Conservation (phyloP, 1,140 invertebrate species). For the Anoplophora glabripennis region DNA sequence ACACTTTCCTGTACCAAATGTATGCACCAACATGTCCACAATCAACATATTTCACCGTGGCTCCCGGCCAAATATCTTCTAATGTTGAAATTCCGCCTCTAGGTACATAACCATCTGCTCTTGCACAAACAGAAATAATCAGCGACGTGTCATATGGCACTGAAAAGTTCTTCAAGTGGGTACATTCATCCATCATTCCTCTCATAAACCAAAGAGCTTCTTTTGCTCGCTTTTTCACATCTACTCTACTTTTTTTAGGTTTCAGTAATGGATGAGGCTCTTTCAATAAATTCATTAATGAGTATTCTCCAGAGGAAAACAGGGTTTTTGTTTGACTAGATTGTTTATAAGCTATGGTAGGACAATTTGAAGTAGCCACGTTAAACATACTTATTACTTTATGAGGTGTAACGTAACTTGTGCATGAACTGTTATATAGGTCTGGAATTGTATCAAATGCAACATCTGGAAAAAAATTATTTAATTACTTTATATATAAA, state of each 20-base stretch:
- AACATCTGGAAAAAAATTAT: neutral
- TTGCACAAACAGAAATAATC: conserved; percentile 80
- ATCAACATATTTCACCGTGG: conserved; percentile 81
- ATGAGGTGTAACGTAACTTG: conserved; percentile 33
- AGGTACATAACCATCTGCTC: conserved; percentile 91
- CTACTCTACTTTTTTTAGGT: neutral
- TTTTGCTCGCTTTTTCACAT: conserved; percentile 40
- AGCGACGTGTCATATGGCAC: conserved; percentile 79
- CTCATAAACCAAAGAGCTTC: conserved; percentile 93
- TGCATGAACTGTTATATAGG: conserved; percentile 11
- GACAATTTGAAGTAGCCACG: conserved; percentile 23
- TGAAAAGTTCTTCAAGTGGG: conserved; percentile 91
- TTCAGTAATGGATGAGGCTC: neutral
- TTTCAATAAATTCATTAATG: conserved; percentile 12
- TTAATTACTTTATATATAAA: neutral
- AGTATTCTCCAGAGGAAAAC: conserved; percentile 8
- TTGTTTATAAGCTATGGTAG: conserved; percentile 28
- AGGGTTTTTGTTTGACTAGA: conserved; percentile 17
- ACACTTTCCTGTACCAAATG: conserved; percentile 51
- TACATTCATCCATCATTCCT: conserved; percentile 98
- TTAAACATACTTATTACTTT: conserved; percentile 32
- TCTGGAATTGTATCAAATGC: conserved; percentile 21
- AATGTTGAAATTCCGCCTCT: conserved; percentile 76
- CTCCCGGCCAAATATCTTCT: conserved; percentile 88
- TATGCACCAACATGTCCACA: conserved; percentile 90